These are phyloP conservation scores for Tauraco hartlaubi DNA, from an alignment of 2,797 vertebrate genomes.

Conservation along the genomic window DNA sequence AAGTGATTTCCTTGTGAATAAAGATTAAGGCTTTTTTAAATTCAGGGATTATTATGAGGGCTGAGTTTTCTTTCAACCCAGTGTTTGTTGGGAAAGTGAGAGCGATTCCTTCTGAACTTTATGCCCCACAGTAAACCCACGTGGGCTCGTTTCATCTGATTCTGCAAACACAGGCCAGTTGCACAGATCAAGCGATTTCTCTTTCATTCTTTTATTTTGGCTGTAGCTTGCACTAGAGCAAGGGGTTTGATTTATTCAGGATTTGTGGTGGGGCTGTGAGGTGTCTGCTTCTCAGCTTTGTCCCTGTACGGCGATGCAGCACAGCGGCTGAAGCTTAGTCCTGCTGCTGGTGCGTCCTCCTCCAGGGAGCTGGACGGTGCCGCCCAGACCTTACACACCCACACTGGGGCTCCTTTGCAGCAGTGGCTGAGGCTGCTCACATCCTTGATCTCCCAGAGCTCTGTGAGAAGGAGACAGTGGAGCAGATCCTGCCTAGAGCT, in stretches of 20 bases:
- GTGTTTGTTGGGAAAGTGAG: background rate
- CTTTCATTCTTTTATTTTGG: background rate
- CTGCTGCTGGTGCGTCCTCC: background rate
- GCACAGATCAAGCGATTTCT: background rate
- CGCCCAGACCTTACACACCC: rapidly evolving
- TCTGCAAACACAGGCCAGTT: background rate
- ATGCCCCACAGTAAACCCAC: background rate
- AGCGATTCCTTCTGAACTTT: background rate
- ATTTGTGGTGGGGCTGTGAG: background rate
- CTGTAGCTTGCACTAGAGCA: background rate
- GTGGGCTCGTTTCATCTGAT: background rate
- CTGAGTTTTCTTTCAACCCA: background rate
- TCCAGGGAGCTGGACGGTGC: too few species aligned
- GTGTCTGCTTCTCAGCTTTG: background rate
- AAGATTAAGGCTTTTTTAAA: background rate
- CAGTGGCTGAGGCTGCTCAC: background rate
- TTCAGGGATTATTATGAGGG: background rate
- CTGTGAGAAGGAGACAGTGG: background rate
- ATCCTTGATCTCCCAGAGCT: background rate
- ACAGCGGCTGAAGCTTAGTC: background rate
- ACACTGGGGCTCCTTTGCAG: background rate
- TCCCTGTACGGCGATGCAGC: background rate
- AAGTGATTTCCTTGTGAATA: slow-evolving; percentile 21
- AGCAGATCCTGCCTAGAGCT: background rate
- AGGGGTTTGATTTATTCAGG: background rate